Percentiles rank a stretch among this genome's conserved stretches.
phyloP scores from a whole-genome alignment of 2,888 invertebrate species.

The Mesodorylaimus sp. region DNA sequence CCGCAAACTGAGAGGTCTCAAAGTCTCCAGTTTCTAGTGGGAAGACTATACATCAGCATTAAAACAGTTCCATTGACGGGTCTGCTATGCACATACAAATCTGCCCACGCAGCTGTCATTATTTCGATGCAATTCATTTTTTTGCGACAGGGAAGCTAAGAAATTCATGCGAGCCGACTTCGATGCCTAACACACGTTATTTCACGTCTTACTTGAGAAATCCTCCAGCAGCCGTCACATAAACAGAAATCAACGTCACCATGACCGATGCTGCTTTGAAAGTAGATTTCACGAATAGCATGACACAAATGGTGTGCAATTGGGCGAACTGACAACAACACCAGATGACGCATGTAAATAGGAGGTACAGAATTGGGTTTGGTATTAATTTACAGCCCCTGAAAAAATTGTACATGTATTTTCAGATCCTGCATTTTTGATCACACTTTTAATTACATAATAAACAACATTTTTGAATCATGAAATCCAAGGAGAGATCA shows the following conservation, averaged over 20 bases:
- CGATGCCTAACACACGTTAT: background rate
- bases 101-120: no score
- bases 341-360: slow-evolving; percentile 55
- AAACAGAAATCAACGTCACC: background rate
- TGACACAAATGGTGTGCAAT: slow-evolving; percentile 58
- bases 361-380: slow-evolving; percentile 38
- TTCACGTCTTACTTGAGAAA: slow-evolving; percentile 4
- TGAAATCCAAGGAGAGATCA: no score
- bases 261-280: slow-evolving; percentile 50
- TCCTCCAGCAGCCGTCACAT: slow-evolving; percentile 1
- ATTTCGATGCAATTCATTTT: no score
- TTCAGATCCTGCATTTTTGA: background rate
- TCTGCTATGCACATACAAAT: no score
- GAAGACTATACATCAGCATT: no score
- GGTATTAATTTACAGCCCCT: slow-evolving; percentile 16
- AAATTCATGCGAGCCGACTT: background rate
- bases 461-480: no score
- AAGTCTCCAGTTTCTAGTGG: no score
- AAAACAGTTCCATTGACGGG: no score
- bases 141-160: no score
- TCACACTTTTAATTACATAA: background rate
- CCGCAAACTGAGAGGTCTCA: no score
- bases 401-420: background rate
- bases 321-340: slow-evolving; percentile 66
- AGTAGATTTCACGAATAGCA: slow-evolving; percentile 59